Base-by-base conservation (phyloP, 37 sponge, comb jelly and placozoan species). In the Beroe ovata region DNA sequence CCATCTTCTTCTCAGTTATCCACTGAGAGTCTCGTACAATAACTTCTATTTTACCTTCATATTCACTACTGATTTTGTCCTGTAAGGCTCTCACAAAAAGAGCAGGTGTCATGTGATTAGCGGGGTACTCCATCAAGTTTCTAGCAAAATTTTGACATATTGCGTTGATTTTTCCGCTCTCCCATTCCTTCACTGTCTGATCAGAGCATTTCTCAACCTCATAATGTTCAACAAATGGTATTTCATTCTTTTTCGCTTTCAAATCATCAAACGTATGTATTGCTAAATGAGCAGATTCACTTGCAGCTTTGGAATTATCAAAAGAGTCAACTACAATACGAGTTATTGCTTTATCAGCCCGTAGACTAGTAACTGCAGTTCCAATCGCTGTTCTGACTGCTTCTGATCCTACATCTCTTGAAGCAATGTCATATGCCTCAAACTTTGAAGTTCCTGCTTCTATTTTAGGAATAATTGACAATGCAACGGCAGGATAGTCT, bases 131-230 rank as follows among this genome's bases (percentile, higher is more conserved):
- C 92, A 93, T 94, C 64, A 94, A 64, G 72, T 89, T 61, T 36
- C 97, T 77, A 47, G 97, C 94, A 91, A 95, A 91, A 90, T 97
- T 97, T 88, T 97, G 97, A 35, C 91, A 90, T 14, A 77, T 39
- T n/a, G 94, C 95, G 0, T 60, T 29, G 0, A 93, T 89, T 28
- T 41, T 59, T 8, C 97, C 97, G 28, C 64, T 22, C 19, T 64
- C 16, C 97, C 97, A 96, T 19, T 63, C 63, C 8, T 64, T 64
- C 0, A 60, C 60, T 29, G 35, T 28, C 8, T 21, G 38, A 35
- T 90, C 72, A 28, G 84, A 35, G 18, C 39, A 23, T 23, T 77
- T 54, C 21, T 19, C 25, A 20, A 42, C 1, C 11, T 77, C 32
- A 28, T 23, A 42, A 11, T 90, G 93, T 19, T 6, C 29, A 16